Percentiles rank a stretch among this genome's conserved stretches.
phyloP scores from a whole-genome alignment of 2,797 vertebrate species.

The Poeciliopsis gracilis region DNA sequence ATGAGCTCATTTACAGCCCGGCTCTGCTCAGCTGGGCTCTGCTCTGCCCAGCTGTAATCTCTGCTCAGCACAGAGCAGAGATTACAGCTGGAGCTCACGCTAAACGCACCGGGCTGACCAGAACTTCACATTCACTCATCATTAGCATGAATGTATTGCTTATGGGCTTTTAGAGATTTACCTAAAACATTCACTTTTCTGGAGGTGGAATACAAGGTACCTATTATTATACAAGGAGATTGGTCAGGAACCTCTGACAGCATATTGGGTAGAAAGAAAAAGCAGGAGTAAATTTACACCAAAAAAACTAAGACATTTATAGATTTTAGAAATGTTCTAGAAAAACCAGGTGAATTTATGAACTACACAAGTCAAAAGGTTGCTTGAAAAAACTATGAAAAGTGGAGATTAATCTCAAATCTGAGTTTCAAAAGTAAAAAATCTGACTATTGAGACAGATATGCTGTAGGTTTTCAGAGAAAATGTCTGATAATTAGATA shows the following conservation, averaged over 20 bases:
- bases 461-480: too few species aligned
- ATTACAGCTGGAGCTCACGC: slow-evolving; percentile 17
- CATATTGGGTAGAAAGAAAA: too few species aligned
- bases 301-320: too few species aligned
- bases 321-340: background rate
- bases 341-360: background rate
- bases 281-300: too few species aligned
- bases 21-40: background rate
- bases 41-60: too few species aligned
- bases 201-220: background rate
- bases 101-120: slow-evolving; percentile 3
- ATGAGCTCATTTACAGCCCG: slow-evolving; percentile 33
- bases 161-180: background rate
- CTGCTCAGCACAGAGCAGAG: slow-evolving; percentile 12
- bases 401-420: too few species aligned
- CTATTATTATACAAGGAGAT: background rate
- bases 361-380: too few species aligned
- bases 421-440: too few species aligned
- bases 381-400: too few species aligned
- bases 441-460: too few species aligned
- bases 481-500: too few species aligned
- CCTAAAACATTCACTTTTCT: background rate
- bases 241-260: background rate
- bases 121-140: background rate
- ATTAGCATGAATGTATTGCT: background rate